Evolutionary conservation across 2,113 vertebrate species (phyloP).

Genomic region (Ammospiza caudacuta): DNA sequence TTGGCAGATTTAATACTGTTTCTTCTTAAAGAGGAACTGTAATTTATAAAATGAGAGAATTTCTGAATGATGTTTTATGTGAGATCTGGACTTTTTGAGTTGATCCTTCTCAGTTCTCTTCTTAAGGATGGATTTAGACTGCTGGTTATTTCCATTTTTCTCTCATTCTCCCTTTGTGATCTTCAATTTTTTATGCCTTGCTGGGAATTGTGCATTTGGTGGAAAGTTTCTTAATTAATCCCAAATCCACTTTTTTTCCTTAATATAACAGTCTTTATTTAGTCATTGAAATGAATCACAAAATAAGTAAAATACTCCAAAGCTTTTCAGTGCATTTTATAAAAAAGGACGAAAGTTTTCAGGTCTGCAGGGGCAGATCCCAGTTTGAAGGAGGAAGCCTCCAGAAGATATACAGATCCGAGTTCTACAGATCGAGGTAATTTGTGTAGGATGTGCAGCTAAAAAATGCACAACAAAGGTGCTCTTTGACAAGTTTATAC

Average conservation of each 20-base stretch:
- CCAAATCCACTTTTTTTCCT: background rate
- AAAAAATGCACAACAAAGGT: background rate
- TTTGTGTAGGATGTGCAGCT: background rate
- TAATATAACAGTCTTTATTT: background rate
- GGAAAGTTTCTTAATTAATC: background rate
- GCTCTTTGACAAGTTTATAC: background rate
- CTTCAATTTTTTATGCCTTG: background rate
- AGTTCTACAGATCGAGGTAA: background rate
- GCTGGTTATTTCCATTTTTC: background rate
- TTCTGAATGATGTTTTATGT: background rate
- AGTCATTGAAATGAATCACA: background rate
- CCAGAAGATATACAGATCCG: background rate
- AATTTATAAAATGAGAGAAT: background rate
- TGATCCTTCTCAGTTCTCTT: background rate
- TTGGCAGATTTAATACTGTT: background rate
- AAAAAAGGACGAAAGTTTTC: background rate
- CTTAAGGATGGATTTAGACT: background rate
- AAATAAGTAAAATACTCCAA: background rate
- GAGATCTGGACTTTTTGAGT: background rate
- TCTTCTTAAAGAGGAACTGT: background rate
- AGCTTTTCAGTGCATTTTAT: background rate
- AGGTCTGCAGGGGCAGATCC: background rate
- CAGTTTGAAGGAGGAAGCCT: background rate
- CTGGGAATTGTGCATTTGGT: background rate
- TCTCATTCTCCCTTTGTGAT: background rate